Base-by-base conservation (phyloP, 1,140 invertebrate genomes). In the Drosophila oshimai region DNA sequence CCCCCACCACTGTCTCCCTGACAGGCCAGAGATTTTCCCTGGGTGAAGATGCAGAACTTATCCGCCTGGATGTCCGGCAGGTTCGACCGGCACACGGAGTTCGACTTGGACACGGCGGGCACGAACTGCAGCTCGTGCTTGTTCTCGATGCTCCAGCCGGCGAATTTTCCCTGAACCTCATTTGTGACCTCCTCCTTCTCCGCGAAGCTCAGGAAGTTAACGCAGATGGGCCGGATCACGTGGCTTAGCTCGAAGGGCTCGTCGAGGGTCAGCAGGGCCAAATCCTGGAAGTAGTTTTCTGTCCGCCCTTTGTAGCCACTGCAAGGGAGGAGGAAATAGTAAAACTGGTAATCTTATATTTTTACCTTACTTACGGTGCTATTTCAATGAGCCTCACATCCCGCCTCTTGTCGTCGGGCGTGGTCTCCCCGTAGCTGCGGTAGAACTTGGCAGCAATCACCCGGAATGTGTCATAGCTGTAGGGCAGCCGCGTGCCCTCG, bases 1-100 rank as follows among this genome's bases (percentile, higher is more conserved):
- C 83, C 83, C 1, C 81, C 83, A 5, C 81, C 81, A 26, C 81
- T 87, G 13, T 87, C 81, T 5, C 81, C 81, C 5, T 81, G 81
- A 10, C 81, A 87, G 44, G 81, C 81, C 28, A 70, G 17, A 0
- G 77, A 74, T 9, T 67, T 61, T 13, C 83, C 83, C 45, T 67
- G 44, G 1, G 83, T 81, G 31, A 70, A 74, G 34, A 87, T 83
- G 41, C 81, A 87, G 49, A 87, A 87, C 47, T 87, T 87, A 20
- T 87, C 81, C 2, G 37, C 0, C 10, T 45, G 31, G n/a, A 87
- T 88, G 31, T 88, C 83, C 13, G 0, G 17, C 6, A 88, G 26
- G 2, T 5, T 28, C 1, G 15, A 2, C 1, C 3, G 1, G 41
- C 81, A 87, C 6, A n/a, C 37, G 4, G 44, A 44, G 41, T 88